These are phyloP conservation scores for Carposina sasakii DNA, from an alignment of 1,140 invertebrate species.

Conservation along the genomic window DNA sequence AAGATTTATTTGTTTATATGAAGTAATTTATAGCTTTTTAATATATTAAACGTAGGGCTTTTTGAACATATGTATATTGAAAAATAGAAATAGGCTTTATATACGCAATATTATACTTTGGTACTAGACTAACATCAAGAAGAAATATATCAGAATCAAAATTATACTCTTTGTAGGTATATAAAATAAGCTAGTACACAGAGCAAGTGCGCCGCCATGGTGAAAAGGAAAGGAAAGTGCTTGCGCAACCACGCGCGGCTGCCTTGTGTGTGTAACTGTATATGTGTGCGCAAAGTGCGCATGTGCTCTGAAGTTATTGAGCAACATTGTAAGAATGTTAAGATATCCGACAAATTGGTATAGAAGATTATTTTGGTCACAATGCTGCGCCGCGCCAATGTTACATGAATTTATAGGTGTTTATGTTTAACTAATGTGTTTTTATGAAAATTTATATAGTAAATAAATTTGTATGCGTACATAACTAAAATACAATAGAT, in stretches of 20 bases:
- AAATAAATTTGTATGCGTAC: too few species aligned
- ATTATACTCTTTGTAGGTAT: not conserved
- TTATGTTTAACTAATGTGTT: too few species aligned
- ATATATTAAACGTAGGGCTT: not conserved
- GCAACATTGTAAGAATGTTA: too few species aligned
- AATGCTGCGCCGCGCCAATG: too few species aligned
- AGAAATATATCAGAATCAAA: not conserved
- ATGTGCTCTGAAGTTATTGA: too few species aligned
- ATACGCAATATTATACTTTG: not conserved
- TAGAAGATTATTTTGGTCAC: too few species aligned
- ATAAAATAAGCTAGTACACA: slow-evolving; percentile 7
- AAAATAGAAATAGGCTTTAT: not conserved
- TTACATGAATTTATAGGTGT: too few species aligned
- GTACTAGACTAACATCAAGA: not conserved
- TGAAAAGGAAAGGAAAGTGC: slow-evolving; percentile 70
- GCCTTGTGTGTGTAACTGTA: slow-evolving; percentile 21
- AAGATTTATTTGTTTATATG: too few species aligned
- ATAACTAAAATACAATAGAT: too few species aligned
- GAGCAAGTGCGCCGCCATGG: slow-evolving; percentile 31
- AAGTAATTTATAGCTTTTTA: too few species aligned
- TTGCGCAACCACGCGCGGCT: slow-evolving; percentile 52
- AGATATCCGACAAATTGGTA: too few species aligned
- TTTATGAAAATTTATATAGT: too few species aligned
- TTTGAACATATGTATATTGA: not conserved
- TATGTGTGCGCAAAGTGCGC: slow-evolving; percentile 24